Conservation (phyloP, 2,888 invertebrate genomes). For the Schizotus pectinicornis region DNA sequence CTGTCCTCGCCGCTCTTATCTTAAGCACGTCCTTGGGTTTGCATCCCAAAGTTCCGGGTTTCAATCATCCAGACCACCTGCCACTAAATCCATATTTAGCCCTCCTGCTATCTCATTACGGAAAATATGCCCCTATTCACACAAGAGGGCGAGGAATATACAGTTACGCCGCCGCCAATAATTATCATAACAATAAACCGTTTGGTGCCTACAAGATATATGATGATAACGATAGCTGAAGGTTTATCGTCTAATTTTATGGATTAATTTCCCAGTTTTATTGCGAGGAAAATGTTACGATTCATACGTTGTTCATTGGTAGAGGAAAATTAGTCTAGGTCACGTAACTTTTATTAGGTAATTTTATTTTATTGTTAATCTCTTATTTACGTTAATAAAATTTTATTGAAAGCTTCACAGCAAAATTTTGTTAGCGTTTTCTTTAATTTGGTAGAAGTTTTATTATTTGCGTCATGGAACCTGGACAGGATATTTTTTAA, state of each 20-base stretch:
- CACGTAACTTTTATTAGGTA: no score
- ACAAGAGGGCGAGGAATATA: slow-evolving; percentile 61
- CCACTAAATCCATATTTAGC: slow-evolving; percentile 66
- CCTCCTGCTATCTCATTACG: slow-evolving; percentile 69
- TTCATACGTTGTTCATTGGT: no score
- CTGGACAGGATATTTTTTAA: no score
- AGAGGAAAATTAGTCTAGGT: no score
- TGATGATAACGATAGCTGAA: slow-evolving; percentile 49
- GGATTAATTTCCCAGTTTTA: neutral
- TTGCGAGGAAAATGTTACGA: no score
- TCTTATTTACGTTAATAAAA: no score
- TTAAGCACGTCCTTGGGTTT: slow-evolving; percentile 47
- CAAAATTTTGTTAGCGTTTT: no score
- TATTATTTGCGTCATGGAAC: no score
- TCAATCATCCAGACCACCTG: slow-evolving; percentile 64
- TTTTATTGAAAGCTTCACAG: no score
- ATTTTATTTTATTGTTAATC: no score
- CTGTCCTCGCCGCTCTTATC: slow-evolving; percentile 48
- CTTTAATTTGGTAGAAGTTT: no score
- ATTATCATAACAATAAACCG: slow-evolving; percentile 70
- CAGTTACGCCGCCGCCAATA: slow-evolving; percentile 68
- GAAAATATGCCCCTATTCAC: slow-evolving; percentile 62
- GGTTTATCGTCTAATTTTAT: slow-evolving; percentile 6
- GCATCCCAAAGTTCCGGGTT: slow-evolving; percentile 49
- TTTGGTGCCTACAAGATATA: slow-evolving; percentile 67